Evolutionary conservation across 2,797 vertebrate genomes (phyloP).

Genomic region (Orestias chungarensis): DNA sequence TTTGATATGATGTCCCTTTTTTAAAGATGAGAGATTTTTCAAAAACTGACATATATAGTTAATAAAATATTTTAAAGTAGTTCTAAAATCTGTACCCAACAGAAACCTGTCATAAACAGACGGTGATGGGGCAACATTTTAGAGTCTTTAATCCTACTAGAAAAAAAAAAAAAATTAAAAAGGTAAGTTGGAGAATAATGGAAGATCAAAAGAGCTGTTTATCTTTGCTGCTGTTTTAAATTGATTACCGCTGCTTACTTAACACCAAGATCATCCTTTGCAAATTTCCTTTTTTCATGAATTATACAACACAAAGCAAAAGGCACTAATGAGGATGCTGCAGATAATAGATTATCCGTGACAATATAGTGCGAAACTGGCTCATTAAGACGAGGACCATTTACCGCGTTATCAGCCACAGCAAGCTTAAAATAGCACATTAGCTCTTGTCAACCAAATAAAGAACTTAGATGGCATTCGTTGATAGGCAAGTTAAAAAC

Average conservation of each 20-base stretch:
- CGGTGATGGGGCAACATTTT: background rate
- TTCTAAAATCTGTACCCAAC: background rate
- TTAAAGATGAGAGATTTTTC: too few species aligned
- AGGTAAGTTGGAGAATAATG: background rate
- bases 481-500: conserved; percentile 20
- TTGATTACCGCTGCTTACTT: background rate
- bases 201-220: background rate
- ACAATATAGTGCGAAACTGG: conserved; percentile 54
- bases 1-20: too few species aligned
- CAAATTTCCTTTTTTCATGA: conserved; percentile 10
- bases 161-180: background rate
- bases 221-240: background rate
- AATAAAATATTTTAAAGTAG: background rate
- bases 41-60: background rate
- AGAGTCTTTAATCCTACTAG: background rate
- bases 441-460: conserved; percentile 49
- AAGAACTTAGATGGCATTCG: conserved; percentile 52
- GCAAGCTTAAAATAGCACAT: conserved; percentile 64
- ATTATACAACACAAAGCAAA: conserved; percentile 37
- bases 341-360: conserved; percentile 58
- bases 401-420: conserved; percentile 58
- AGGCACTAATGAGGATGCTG: conserved; percentile 46
- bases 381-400: conserved; percentile 65
- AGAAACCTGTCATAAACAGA: background rate
- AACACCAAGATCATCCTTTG: conserved; percentile 1